These are phyloP conservation scores for Pardalotus punctatus DNA, from an alignment of 2,113 vertebrate species.

Conservation along the genomic window DNA sequence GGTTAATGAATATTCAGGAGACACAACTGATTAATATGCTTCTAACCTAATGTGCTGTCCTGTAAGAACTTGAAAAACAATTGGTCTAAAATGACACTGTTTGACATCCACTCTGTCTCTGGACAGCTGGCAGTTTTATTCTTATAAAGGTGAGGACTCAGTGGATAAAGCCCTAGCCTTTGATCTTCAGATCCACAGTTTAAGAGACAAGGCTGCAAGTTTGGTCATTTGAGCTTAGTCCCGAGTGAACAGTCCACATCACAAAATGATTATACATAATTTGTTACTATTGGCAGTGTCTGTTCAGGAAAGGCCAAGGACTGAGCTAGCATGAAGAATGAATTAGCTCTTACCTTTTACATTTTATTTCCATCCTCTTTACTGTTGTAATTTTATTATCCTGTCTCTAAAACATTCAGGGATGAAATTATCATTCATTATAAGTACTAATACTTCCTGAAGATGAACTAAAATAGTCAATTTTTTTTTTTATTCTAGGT, in stretches of 20 bases:
- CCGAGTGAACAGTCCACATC: conserved; percentile 10
- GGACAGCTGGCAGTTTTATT: conserved; percentile 48
- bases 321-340: conserved; percentile 53
- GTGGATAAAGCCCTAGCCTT: conserved; percentile 30
- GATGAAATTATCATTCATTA: conserved; percentile 48
- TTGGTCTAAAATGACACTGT: conserved; percentile 43
- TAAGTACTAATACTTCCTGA: conserved; percentile 33
- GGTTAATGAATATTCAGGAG: conserved; percentile 46
- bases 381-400: conserved; percentile 64
- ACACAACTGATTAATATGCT: conserved; percentile 47
- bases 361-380: conserved; percentile 66
- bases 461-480: conserved; percentile 23
- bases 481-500: not conserved
- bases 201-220: conserved; percentile 37
- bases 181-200: conserved; percentile 6
- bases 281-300: conserved; percentile 47
- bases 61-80: conserved; percentile 55
- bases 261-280: conserved; percentile 52
- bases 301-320: conserved; percentile 67
- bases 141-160: conserved; percentile 30
- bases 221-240: conserved; percentile 47
- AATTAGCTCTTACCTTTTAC: conserved; percentile 61
- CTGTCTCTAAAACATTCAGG: conserved; percentile 43
- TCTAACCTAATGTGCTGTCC: conserved; percentile 51
- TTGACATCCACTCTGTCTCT: conserved; percentile 8